phyloP scores from a whole-genome alignment of 2,888 invertebrate genomes.

The Mongoloraphidia duomilia region DNA sequence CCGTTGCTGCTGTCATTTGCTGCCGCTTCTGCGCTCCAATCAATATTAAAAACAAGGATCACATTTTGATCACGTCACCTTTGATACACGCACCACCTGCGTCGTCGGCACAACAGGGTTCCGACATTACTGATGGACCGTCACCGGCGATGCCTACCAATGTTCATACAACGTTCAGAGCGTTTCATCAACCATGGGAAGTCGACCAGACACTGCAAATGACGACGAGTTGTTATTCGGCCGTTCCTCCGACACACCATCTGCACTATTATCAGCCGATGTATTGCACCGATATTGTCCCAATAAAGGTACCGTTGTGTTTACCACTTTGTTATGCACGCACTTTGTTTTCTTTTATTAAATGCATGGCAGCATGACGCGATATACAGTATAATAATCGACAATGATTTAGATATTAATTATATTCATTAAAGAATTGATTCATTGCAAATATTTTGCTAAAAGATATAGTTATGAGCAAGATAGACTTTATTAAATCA shows the following conservation, averaged over 20 bases:
- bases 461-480: too few species aligned
- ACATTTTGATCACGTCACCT: slow-evolving; percentile 6
- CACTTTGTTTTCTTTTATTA: too few species aligned
- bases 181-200: slow-evolving; percentile 57
- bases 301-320: slow-evolving; percentile 32
- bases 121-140: slow-evolving; percentile 17
- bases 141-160: slow-evolving; percentile 29
- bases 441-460: too few species aligned
- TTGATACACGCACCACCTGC: slow-evolving; percentile 6
- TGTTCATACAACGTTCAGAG: slow-evolving; percentile 37
- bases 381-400: too few species aligned
- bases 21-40: neutral
- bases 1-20: too few species aligned
- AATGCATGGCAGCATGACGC: too few species aligned
- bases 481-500: too few species aligned
- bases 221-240: slow-evolving; percentile 22
- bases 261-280: slow-evolving; percentile 14
- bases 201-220: slow-evolving; percentile 43
- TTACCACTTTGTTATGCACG: slow-evolving; percentile 9
- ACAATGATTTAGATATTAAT: too few species aligned
- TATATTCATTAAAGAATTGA: too few species aligned
- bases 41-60: slow-evolving; percentile 2
- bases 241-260: slow-evolving; percentile 10
- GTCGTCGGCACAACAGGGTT: neutral
- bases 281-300: slow-evolving; percentile 37